Evolutionary conservation across 2,888 invertebrate genomes (phyloP).

Genomic region (Dilophus febrilis): DNA sequence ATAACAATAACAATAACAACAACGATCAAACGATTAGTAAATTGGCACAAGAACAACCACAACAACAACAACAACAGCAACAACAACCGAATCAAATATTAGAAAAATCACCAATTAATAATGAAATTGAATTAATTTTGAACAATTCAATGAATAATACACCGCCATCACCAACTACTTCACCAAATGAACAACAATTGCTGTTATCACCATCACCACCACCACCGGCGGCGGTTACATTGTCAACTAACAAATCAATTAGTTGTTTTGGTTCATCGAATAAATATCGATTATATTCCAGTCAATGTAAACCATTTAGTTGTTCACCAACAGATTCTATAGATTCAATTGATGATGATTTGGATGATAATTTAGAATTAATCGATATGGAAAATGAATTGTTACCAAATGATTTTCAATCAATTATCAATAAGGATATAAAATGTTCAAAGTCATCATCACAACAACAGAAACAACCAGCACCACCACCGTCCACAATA

Average conservation of each 20-base stretch:
- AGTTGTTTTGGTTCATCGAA: slow-evolving; percentile 27
- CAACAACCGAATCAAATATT: neutral
- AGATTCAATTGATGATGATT: slow-evolving; percentile 42
- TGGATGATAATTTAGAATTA: slow-evolving; percentile 39
- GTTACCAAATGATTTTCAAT: slow-evolving; percentile 39
- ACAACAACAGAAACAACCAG: neutral
- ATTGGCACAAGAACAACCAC: slow-evolving; percentile 10
- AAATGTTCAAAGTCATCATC: slow-evolving; percentile 19
- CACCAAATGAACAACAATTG: too few species aligned
- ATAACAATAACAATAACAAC: too few species aligned
- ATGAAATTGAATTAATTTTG: neutral
- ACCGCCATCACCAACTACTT: neutral
- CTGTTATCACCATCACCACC: neutral
- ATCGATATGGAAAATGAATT: slow-evolving; percentile 33
- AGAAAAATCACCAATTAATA: neutral
- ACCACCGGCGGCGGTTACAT: neutral
- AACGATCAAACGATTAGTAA: too few species aligned
- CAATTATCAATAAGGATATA: slow-evolving; percentile 39
- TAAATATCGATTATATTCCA: too few species aligned
- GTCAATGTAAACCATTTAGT: too few species aligned
- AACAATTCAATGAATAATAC: slow-evolving; percentile 2
- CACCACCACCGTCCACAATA: slow-evolving; percentile 4
- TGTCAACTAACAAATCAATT: slow-evolving; percentile 17
- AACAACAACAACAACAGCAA: slow-evolving; percentile 4
- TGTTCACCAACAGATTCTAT: slow-evolving; percentile 35